Base-by-base conservation (phyloP, 2,797 vertebrate genomes). In the Champsocephalus gunnari region DNA sequence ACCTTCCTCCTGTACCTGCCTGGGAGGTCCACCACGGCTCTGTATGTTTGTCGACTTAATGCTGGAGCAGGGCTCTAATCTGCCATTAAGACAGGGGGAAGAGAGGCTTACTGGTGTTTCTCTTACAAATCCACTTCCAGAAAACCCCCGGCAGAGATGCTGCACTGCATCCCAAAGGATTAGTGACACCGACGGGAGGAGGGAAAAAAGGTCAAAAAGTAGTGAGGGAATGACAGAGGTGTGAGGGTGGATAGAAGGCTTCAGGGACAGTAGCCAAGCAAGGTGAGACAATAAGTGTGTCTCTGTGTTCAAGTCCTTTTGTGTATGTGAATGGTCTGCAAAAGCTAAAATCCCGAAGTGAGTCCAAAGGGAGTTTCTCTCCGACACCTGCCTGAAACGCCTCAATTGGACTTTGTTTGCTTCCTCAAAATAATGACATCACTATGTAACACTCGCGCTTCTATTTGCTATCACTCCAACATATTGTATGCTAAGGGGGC, bases 61-160 rank as follows among this genome's bases (percentile, higher is more conserved):
- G 78, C 85, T 41, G 70, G 75, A 85, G 86, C 84, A 66, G 54
- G 71, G 58, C 90, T 90, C 87, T 94, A 94, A 94, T 94, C 93
- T 94, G 89, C 88, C 88, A 93, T 94, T 94, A 94, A 94, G 89
- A 90, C 89, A 62, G 83, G 81, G 84, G 80, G 73, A 81, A 82
- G 88, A 88, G 85, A 86, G 91, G 91, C 91, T 94, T 95, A 94
- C 86, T 85, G 79, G 88, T 94, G 91, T 95, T 93, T 92, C 89
- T 88, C 88, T 93, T 88, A 93, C 92, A 95, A 94, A 95, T 95
- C 92, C 92, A 94, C 91, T 93, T 79, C 88, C 85, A 87, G 84
- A 88, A 88, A 88, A 79, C 83, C 85, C 87, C 88, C 66, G 43
- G 65, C 83, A 83, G 88, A 86, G 87, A 86, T 75, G 82, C 86